These are phyloP conservation scores for Drosophila erecta DNA, from an alignment of 1,140 invertebrate genomes.

Conservation along the genomic window DNA sequence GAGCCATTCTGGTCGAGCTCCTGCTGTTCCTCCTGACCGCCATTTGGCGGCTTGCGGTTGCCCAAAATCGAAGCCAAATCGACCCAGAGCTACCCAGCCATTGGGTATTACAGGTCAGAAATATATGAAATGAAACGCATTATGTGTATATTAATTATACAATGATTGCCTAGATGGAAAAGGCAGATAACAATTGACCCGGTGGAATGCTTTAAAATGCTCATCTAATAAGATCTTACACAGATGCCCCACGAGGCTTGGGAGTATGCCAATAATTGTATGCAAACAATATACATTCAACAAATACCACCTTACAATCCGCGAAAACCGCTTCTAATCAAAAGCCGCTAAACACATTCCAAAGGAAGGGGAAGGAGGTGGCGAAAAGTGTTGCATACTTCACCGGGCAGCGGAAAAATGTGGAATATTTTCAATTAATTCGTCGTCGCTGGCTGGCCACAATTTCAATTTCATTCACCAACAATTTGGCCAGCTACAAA, in stretches of 20 bases:
- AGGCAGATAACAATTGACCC: too few relatives aligned
- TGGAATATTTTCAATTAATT: slow-evolving; percentile 82
- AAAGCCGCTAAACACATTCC: background rate
- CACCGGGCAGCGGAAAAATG: slow-evolving; percentile 53
- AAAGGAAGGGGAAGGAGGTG: background rate
- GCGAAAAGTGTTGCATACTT: slow-evolving; percentile 44
- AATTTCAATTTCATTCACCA: slow-evolving; percentile 65
- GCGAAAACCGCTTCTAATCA: background rate
- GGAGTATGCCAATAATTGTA: background rate
- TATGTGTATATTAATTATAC: too few relatives aligned
- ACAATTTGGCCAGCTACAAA: slow-evolving; percentile 36
- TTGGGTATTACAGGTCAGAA: too few relatives aligned
- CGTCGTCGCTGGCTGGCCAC: slow-evolving; percentile 40
- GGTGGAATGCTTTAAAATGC: too few relatives aligned
- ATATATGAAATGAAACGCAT: background rate
- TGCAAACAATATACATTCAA: background rate
- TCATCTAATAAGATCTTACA: too few relatives aligned
- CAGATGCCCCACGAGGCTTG: too few relatives aligned
- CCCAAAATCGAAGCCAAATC: slow-evolving; percentile 28
- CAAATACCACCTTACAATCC: background rate
- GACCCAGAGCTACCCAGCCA: background rate
- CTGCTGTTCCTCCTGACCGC: background rate
- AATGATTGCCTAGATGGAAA: too few relatives aligned
- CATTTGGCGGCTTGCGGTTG: slow-evolving; percentile 45
- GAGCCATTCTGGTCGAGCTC: background rate